Evolutionary conservation across 2,797 vertebrate species (phyloP), one percentile per base, ranked within the genome.

Genomic region (Diplodus sargus): DNA sequence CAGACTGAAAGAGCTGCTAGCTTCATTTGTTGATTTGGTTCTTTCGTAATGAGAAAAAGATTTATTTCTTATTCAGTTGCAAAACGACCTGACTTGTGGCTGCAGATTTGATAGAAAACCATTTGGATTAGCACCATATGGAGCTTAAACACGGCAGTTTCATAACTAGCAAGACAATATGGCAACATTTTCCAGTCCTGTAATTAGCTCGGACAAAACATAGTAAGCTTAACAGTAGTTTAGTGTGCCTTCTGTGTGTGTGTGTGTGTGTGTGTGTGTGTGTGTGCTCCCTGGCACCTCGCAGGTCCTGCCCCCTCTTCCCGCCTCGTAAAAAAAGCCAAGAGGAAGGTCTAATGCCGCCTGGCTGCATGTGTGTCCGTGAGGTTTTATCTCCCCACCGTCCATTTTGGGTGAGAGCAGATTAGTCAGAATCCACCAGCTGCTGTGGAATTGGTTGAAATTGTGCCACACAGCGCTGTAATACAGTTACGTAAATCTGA

Each of bases 351-450:
- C 68, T 76, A 73, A 83, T 70, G 69, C 52, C 1, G 28, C 67
- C 67, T 58, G 60, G 22, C 76, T 64, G 76, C 64, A 58, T 82
- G 82, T 84, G 79, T 62, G 76, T 78, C 69, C 71, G 63, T 54
- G 73, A 78, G 87, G 18, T 42, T 83, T 91, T 86, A 90, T 88
- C 84, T 84, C 76, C 81, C 65, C 76, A 62, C 71, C 81, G 4
- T 86, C 84, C 87, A 85, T 91, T 93, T 92, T 87, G 81, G 86
- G 75, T 57, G 63, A 85, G 82, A 91, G 87, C 82, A 93, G 92
- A 94, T 95, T 95, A 94, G 82, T 91, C 84, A 63, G 84, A 89
- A 88, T 90, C 90, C 85, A 87, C 90, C 93, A 94, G 92, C 91
- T 94, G 94, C 90, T 93, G 87, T 86, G 81, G 88, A 92, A 91